A percentile compares a stretch with the other conserved stretches of the same genome.
Conservation (phyloP, 2,797 vertebrate genomes). For the Salmo trutta region DNA sequence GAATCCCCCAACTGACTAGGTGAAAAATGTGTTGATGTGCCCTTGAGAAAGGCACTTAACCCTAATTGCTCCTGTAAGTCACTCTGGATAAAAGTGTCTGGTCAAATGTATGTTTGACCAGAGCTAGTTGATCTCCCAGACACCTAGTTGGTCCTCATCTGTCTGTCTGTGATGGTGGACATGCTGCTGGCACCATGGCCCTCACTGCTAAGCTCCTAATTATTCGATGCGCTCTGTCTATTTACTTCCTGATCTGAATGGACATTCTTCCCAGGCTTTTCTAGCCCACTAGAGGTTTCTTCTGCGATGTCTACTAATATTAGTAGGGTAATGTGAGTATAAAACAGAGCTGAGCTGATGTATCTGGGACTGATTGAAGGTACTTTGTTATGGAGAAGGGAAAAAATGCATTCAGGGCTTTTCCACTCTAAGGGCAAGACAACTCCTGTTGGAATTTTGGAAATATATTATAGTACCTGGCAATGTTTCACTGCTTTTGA, state of each 20-base stretch:
- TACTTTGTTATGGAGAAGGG: slow-evolving; percentile 19
- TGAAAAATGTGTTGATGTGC: too few species aligned
- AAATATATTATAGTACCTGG: slow-evolving; percentile 39
- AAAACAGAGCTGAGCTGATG: slow-evolving; percentile 15
- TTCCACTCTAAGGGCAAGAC: slow-evolving; percentile 13
- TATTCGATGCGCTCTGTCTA: slow-evolving; percentile 61
- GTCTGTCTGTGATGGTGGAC: slow-evolving; percentile 6
- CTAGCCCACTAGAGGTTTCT: slow-evolving; percentile 50
- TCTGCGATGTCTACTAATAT: slow-evolving; percentile 35
- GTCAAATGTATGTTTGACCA: slow-evolving; percentile 54
- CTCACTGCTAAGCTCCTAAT: slow-evolving; percentile 64
- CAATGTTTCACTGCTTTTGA: slow-evolving; percentile 60
- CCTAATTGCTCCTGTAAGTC: too few species aligned
- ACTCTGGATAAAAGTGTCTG: too few species aligned
- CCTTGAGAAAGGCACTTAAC: too few species aligned
- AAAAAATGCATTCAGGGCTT: background rate
- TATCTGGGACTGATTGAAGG: slow-evolving; percentile 38
- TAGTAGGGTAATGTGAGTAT: slow-evolving; percentile 38
- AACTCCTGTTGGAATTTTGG: slow-evolving; percentile 11
- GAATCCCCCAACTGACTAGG: too few species aligned
- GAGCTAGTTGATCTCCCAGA: slow-evolving; percentile 49
- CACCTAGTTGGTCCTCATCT: slow-evolving; percentile 59
- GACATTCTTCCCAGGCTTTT: slow-evolving; percentile 58
- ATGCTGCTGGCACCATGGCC: slow-evolving; percentile 21
- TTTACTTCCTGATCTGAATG: slow-evolving; percentile 67